These are phyloP conservation scores for Sminthopsis crassicaudata DNA, from an alignment of 2,113 vertebrate species.

Conservation along the genomic window DNA sequence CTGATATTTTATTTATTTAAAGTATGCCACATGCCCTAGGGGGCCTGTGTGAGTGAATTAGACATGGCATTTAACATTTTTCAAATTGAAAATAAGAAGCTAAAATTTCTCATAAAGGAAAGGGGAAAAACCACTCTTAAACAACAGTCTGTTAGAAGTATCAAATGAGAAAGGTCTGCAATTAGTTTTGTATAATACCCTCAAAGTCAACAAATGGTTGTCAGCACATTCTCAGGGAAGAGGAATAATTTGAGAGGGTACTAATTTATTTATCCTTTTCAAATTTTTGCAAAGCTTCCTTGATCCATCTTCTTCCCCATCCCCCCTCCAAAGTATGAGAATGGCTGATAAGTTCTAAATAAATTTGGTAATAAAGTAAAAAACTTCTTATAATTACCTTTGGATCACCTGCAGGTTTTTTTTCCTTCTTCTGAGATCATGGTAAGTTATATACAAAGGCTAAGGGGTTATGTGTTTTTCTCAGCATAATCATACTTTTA, in stretches of 20 bases:
- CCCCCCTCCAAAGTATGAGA: background rate
- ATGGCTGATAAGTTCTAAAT: background rate
- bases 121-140: background rate
- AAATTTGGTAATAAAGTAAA: background rate
- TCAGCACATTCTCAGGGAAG: background rate
- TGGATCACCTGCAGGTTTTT: background rate
- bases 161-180: background rate
- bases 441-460: background rate
- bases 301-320: background rate
- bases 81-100: slow-evolving; percentile 43
- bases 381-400: background rate
- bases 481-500: background rate
- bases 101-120: slow-evolving; percentile 3
- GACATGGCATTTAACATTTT: slow-evolving; percentile 20
- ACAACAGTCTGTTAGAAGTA: background rate
- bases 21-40: slow-evolving; percentile 28
- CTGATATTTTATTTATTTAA: slow-evolving; percentile 57
- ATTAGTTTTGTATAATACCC: background rate
- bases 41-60: background rate
- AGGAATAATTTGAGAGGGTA: background rate
- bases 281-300: background rate
- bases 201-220: background rate
- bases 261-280: background rate
- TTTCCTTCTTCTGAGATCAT: background rate
- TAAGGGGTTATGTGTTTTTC: background rate